phyloP scores from a whole-genome alignment of 2,113 vertebrate species.

The Rhinichthys klamathensis region DNA sequence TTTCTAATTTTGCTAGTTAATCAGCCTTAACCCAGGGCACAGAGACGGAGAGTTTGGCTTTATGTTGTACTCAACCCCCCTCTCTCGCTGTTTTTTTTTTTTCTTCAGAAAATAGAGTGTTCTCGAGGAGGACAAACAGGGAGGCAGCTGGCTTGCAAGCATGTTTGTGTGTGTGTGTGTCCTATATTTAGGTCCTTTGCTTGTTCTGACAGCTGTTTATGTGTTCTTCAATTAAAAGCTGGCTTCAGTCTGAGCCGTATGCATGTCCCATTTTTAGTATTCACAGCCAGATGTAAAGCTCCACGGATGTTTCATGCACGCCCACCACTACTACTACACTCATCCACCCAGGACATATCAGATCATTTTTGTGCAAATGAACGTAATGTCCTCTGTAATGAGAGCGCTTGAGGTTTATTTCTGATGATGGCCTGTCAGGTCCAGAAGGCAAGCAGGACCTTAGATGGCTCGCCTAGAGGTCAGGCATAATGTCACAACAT shows the following conservation, averaged over 20 bases:
- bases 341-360: constrained; percentile 28
- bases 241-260: constrained; percentile 17
- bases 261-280: neutral
- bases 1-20: constrained; percentile 58
- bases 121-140: constrained; percentile 65
- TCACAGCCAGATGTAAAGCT: constrained; percentile 3
- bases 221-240: constrained; percentile 56
- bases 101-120: constrained; percentile 45
- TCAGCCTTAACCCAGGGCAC: constrained; percentile 54
- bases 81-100: neutral
- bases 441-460: constrained; percentile 38
- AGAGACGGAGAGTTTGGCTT: constrained; percentile 39
- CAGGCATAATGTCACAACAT: constrained; percentile 39
- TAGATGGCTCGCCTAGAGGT: constrained; percentile 35
- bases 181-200: constrained; percentile 77
- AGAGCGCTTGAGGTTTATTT: constrained; percentile 47
- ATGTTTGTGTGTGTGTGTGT: constrained; percentile 53
- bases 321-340: neutral
- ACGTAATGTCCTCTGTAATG: constrained; percentile 27
- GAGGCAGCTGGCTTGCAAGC: constrained; percentile 70
- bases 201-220: constrained; percentile 72
- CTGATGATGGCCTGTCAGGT: constrained; percentile 49
- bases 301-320: neutral
- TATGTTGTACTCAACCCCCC: constrained; percentile 20
- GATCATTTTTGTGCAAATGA: constrained; percentile 36